A percentile compares a stretch with the other conserved stretches of the same genome.
These are phyloP conservation scores for Heliconius himera DNA, from an alignment of 1,140 invertebrate species.

Conservation along the genomic window DNA sequence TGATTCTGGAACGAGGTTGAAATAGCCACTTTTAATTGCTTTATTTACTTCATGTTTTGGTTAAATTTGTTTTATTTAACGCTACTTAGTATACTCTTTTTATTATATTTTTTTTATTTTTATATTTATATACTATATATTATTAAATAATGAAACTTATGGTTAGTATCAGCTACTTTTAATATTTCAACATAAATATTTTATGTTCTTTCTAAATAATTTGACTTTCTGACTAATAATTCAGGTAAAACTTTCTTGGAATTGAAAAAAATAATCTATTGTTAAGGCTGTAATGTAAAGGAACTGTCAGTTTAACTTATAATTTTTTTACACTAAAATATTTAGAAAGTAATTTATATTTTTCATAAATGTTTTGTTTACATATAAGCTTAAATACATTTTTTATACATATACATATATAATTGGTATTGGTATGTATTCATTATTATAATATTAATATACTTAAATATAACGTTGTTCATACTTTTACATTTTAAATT, in stretches of 20 bases:
- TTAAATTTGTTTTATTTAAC: slow-evolving; percentile 15
- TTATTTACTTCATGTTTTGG: slow-evolving; percentile 22
- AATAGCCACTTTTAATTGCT: background rate
- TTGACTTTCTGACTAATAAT: background rate
- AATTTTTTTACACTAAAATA: background rate
- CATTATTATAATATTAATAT: background rate
- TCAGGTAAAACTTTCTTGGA: slow-evolving; percentile 2
- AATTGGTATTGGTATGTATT: no score
- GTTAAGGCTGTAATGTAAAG: background rate
- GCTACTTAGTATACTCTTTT: background rate
- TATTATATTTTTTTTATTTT: background rate
- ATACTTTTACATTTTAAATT: background rate
- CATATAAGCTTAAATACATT: background rate
- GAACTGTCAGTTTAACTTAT: background rate
- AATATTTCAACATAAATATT: background rate
- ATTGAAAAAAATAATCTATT: background rate
- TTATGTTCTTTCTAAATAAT: background rate
- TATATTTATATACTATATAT: no score
- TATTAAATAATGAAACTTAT: background rate
- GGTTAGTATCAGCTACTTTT: background rate
- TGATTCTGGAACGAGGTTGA: slow-evolving; percentile 7
- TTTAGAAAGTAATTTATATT: background rate
- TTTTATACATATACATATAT: no score
- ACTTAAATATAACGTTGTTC: background rate
- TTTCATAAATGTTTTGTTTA: background rate